Evolutionary conservation across 2,797 vertebrate species (phyloP).

Genomic region (Amblyopsis hoosieri): DNA sequence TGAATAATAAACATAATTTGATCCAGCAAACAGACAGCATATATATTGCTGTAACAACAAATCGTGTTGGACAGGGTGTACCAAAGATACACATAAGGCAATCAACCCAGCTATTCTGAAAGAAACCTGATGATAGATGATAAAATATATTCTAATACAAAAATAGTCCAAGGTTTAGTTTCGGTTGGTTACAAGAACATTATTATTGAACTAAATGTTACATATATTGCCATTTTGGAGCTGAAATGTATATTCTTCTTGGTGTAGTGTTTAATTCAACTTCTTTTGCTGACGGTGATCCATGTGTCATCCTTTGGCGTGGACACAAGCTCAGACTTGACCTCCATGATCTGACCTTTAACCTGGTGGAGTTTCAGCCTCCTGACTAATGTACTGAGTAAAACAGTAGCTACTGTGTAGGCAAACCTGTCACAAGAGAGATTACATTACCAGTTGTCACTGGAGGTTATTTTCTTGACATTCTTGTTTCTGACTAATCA

Average conservation of each 20-base stretch:
- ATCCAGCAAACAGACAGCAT: slow-evolving; percentile 1
- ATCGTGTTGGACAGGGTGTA: too few species aligned
- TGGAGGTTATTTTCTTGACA: too few species aligned
- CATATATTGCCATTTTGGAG: neutral
- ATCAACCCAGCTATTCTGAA: too few species aligned
- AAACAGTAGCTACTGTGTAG: slow-evolving; percentile 86
- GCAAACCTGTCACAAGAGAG: slow-evolving; percentile 82
- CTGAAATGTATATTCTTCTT: neutral
- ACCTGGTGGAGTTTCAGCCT: slow-evolving; percentile 82
- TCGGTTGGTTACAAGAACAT: too few species aligned
- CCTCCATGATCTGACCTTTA: slow-evolving; percentile 86
- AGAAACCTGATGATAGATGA: too few species aligned
- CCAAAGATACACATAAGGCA: too few species aligned
- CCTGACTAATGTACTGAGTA: slow-evolving; percentile 86
- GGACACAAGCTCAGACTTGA: slow-evolving; percentile 91
- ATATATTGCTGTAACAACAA: neutral
- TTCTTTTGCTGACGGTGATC: slow-evolving; percentile 88
- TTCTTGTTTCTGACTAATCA: too few species aligned
- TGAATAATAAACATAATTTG: neutral
- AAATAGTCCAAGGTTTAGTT: too few species aligned
- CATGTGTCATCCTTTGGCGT: slow-evolving; percentile 94
- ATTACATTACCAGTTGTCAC: neutral
- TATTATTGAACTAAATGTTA: too few species aligned
- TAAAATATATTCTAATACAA: too few species aligned
- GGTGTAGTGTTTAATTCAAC: slow-evolving; percentile 43